Evolutionary conservation across 2,113 vertebrate species (phyloP), one percentile per base, ranked within the genome.

Genomic region (Cinclus mexicanus): DNA sequence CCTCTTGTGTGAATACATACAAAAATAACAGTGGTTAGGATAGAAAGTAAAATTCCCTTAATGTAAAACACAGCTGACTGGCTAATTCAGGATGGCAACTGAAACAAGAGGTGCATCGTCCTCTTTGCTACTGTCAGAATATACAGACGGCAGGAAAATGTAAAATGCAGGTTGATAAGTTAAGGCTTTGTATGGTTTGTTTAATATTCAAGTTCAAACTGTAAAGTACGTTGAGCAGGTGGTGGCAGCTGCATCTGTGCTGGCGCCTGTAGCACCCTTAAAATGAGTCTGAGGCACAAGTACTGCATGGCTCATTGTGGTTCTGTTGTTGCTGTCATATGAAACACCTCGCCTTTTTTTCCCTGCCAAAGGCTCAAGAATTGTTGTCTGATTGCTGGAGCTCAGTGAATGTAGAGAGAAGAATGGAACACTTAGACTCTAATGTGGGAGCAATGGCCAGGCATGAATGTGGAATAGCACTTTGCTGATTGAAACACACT

Each of bases 261-360:
- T 57, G 59, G 33, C 74, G 50, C 52, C 31, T 84, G 29, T 52
- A 7, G 20, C 41, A 50, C 10, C 33, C 39, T 82, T 74, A 20
- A 42, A 46, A 18, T 2, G 44, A 20, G 39, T 35, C 47, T 60
- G 23, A 26, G 61, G 26, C 64, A 72, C 57, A 52, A 72, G 47
- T 0, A 2, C 47, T 1, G 1, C 1, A 2, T 55, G 52, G 65
- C 39, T 85, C 3, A 1, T 64, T 50, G 21, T 60, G 26, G 12
- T 68, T 79, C 39, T 92, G 15, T 59, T 74, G 52, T 31, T 50
- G 44, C 57, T 71, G 26, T 85, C 83, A 59, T 15, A 15, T 28
- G 35, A 46, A 83, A 59, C 29, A 25, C 5, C 24, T 50, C 67
- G 12, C 47, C 9, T 74, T 67, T 78, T 78, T 67, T 53, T 56